Base-by-base conservation (phyloP, 2,113 vertebrate species). In the Coturnix japonica region DNA sequence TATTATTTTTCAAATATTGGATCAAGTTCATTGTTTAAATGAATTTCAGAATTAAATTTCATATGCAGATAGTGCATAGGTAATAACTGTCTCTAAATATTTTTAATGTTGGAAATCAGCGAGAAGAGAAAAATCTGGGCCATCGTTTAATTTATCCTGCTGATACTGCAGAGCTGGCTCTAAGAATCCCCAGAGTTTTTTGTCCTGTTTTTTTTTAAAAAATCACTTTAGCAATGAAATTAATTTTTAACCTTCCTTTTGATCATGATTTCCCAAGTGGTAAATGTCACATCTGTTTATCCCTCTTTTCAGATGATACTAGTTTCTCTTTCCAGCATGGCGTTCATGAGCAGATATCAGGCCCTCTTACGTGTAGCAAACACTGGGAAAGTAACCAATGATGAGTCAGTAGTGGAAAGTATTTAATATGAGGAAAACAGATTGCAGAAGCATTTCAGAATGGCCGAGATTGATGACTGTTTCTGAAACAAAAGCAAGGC, bases 391-490 rank as follows among this genome's bases (percentile, higher is more conserved):
- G 56, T 51, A 81, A 96, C 74, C 93, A 91, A 13, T 87, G 95
- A 87, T 95, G 89, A 96, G 81, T 79, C 95, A 92, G 67, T 93
- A 91, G 43, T 93, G 95, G 92, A 96, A 96, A 96, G 74, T 94
- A 94, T 94, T 93, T 94, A 66, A 93, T 89, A 85, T 63, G 69
- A 64, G 11, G 81, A 79, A 93, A 94, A 91, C 51, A 93, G 46
- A 89, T 89, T 91, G 71, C 60, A 93, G 86, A 70, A 93, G 81
- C 71, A 64, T 92, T 94, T 95, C 51, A 87, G 59, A 96, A 84
- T 69, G 64, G n/a, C 56, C 94, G 67, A 80, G 56, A 75, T 53
- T 87, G 66, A 63, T 81, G 77, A 54, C 3, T 8, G 28, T 19
- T 89, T 28, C 67, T 89, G 63, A 66, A 93, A 85, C 66, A 89